These are phyloP conservation scores for Ardeotis arabs DNA, from an alignment of 2,113 vertebrate genomes.

Conservation along the genomic window DNA sequence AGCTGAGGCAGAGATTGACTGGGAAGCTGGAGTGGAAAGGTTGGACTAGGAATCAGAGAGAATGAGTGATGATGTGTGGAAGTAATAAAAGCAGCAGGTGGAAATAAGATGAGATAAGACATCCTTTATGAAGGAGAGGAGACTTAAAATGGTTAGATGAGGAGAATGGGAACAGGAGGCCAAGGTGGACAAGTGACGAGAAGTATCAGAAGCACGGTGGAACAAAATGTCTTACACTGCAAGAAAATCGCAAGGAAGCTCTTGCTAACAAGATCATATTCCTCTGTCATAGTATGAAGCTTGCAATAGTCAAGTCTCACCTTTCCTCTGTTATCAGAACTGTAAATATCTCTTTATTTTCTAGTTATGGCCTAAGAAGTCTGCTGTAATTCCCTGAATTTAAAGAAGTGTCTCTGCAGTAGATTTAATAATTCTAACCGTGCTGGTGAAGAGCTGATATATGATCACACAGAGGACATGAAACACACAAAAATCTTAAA, in stretches of 20 bases:
- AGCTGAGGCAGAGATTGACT: background rate
- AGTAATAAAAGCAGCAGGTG: background rate
- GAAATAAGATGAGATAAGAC: background rate
- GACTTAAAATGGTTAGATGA: background rate
- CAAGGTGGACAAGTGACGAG: background rate
- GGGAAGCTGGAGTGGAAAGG: background rate
- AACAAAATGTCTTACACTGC: background rate
- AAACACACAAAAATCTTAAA: background rate
- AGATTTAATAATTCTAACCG: background rate
- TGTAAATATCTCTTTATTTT: background rate
- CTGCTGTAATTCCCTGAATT: background rate
- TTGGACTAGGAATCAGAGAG: background rate
- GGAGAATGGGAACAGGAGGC: background rate
- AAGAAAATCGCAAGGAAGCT: background rate
- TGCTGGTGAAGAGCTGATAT: background rate
- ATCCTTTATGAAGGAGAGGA: background rate
- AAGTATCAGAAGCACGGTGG: background rate
- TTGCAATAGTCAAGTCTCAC: background rate
- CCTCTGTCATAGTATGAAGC: background rate
- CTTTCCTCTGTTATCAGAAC: background rate
- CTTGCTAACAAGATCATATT: background rate
- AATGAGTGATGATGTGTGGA: background rate
- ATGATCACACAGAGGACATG: background rate
- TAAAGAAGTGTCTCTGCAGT: background rate
- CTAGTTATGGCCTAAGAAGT: background rate